A percentile compares a stretch with the other conserved stretches of the same genome.
These are phyloP conservation scores for Telmatherina bonti DNA, from an alignment of 2,797 vertebrate genomes.

Conservation along the genomic window DNA sequence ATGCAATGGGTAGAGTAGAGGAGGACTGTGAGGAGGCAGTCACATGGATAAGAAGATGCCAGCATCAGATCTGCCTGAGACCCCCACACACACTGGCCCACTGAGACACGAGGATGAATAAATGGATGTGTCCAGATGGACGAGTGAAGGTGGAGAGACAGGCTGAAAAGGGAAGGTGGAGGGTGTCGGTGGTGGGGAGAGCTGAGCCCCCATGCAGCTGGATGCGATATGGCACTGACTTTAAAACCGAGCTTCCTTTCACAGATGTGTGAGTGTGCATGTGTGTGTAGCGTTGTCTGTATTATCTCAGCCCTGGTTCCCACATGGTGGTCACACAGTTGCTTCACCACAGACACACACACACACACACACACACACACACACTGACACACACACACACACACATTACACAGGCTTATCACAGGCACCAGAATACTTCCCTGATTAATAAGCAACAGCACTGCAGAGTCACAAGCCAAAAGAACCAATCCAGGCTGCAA, in stretches of 20 bases:
- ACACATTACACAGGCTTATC: constrained; percentile 69
- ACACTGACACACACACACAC: constrained; percentile 25
- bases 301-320: constrained; percentile 54
- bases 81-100: constrained; percentile 34
- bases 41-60: constrained; percentile 54
- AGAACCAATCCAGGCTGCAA: constrained; percentile 50
- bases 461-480: constrained; percentile 64
- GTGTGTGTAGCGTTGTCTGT: constrained; percentile 49
- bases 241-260: constrained; percentile 45
- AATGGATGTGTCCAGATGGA: constrained; percentile 72
- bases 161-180: constrained; percentile 3
- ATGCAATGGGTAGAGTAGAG: constrained; percentile 10
- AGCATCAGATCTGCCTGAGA: constrained; percentile 58
- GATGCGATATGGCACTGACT: constrained; percentile 38
- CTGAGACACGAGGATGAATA: constrained; percentile 54
- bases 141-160: constrained; percentile 16
- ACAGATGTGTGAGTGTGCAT: constrained; percentile 36
- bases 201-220: constrained; percentile 30
- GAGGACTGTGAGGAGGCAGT: constrained; percentile 21
- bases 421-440: constrained; percentile 69
- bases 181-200: not conserved
- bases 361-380: constrained; percentile 28
- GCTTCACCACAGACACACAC: constrained; percentile 25
- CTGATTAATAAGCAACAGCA: constrained; percentile 72
- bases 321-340: constrained; percentile 66